Evolutionary conservation across 2,797 vertebrate genomes (phyloP).

Genomic region (Micromesistius poutassou): DNA sequence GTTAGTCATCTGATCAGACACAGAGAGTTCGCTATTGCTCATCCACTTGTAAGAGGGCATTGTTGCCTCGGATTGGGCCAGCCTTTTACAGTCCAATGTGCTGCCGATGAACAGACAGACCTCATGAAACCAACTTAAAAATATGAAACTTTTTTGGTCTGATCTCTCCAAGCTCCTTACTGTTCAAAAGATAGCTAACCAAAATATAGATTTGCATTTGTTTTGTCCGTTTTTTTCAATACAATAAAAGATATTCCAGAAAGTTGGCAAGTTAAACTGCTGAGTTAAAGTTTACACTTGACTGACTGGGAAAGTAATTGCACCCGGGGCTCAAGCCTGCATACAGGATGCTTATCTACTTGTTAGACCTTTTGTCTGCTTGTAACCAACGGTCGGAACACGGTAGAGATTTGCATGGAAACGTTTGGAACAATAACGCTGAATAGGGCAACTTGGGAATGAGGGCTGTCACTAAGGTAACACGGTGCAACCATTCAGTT

Average conservation of each 20-base stretch:
- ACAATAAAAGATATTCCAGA: not conserved
- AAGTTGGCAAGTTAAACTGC: not conserved
- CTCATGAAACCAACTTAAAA: not conserved
- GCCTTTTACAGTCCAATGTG: conserved; percentile 51
- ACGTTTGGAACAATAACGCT: conserved; percentile 26
- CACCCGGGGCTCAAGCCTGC: conserved; percentile 17
- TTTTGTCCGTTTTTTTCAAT: not conserved
- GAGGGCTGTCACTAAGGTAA: not conserved
- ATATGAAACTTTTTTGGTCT: not conserved
- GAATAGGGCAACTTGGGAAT: not conserved
- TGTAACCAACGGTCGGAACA: conserved; percentile 37
- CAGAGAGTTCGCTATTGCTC: conserved; percentile 72
- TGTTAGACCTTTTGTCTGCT: conserved; percentile 38
- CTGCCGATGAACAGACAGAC: conserved; percentile 9
- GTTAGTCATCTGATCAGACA: conserved; percentile 75
- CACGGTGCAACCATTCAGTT: not conserved
- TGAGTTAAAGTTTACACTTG: not conserved
- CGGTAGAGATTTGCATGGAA: conserved; percentile 52
- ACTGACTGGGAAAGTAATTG: not conserved
- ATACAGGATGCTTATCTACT: conserved; percentile 17
- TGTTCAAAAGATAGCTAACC: not conserved
- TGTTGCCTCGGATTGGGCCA: conserved; percentile 66
- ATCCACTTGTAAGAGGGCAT: conserved; percentile 69
- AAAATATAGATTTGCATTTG: not conserved
- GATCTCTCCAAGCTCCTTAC: not conserved